Base-by-base conservation (phyloP, 1,140 invertebrate species). In the Portunus trituberculatus region DNA sequence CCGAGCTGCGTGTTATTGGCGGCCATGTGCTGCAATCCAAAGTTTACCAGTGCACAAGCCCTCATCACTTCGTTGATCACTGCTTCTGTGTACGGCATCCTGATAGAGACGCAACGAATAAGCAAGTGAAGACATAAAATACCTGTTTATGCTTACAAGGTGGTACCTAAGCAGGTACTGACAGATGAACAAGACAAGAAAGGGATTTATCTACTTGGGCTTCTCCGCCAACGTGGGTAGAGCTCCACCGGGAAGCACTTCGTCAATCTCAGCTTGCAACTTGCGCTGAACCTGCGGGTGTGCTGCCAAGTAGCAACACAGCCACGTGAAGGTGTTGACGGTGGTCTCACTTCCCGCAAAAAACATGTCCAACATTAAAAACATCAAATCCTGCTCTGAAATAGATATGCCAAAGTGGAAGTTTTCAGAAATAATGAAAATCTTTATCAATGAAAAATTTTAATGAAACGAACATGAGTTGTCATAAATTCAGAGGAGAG, bases 321-420 rank as follows among this genome's bases (percentile, higher is more conserved):
- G 98, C 98, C 99, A 99, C 86, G 98, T 97, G 0, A 99, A 97
- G 0, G 99, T 98, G 1, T 98, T 99, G 96, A 99, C 99, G 32
- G 99, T 99, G 0, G 99, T 99, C 97, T 99, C 99, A 98, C 99
- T 99, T 16, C 99, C 99, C 95, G 98, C 99, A 0, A 98, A 98
- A 97, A 99, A 99, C 28, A 99, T 97, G 96, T 99, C 99, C 6
- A 98, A 98, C 96, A 99, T 98, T 52, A 99, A 98, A 97, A 99
- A 98, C 95, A 99, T 98, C 96, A 99, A 97, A 97, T 99, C 98
- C 48, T 96, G 98, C 98, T 93, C 97, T 97, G 96, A 88, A 52
- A 28, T 1, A 59, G 16, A 59, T 12, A 59, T 98, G 98, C 76
- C 32, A 52, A n/a, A 46, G 39, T 32, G 7, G 0, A 10, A 16